Evolutionary conservation across 2,888 invertebrate genomes (phyloP).

Genomic region (Strigamia crassipes): DNA sequence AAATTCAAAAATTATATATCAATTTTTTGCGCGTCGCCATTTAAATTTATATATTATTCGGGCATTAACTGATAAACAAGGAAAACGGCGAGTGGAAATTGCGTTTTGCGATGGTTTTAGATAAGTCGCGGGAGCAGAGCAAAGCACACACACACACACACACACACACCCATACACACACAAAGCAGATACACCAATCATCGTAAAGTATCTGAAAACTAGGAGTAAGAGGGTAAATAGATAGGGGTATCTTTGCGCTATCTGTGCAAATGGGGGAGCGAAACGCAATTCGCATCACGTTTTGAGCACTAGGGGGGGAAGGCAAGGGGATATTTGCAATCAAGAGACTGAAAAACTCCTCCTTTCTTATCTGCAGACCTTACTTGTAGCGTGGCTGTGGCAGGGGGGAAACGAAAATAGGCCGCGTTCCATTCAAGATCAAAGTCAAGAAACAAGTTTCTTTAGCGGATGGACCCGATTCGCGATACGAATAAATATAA

Average conservation of each 20-base stretch:
- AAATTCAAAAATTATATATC: constrained; percentile 7
- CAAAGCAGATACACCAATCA: constrained; percentile 6
- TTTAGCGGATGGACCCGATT: background rate
- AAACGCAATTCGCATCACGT: constrained; percentile 37
- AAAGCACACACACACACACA: no score
- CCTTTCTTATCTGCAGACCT: constrained; percentile 17
- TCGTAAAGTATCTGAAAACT: constrained; percentile 27
- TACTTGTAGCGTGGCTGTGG: background rate
- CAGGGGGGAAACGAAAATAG: background rate
- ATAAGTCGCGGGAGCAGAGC: background rate
- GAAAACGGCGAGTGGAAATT: background rate
- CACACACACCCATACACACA: no score
- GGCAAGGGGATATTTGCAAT: constrained; percentile 25
- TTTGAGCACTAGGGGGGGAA: background rate
- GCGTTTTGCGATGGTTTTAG: constrained; percentile 14
- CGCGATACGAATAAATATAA: background rate
- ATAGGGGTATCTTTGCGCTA: constrained; percentile 15
- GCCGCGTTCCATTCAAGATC: background rate
- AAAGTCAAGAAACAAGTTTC: background rate
- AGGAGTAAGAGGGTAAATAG: constrained; percentile 29
- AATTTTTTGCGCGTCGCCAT: background rate
- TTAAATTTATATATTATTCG: background rate
- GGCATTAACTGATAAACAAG: background rate
- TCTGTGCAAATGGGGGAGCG: background rate
- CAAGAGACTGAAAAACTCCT: constrained; percentile 40